phyloP scores from a whole-genome alignment of 1,140 invertebrate genomes.

The Anthonomus grandis region DNA sequence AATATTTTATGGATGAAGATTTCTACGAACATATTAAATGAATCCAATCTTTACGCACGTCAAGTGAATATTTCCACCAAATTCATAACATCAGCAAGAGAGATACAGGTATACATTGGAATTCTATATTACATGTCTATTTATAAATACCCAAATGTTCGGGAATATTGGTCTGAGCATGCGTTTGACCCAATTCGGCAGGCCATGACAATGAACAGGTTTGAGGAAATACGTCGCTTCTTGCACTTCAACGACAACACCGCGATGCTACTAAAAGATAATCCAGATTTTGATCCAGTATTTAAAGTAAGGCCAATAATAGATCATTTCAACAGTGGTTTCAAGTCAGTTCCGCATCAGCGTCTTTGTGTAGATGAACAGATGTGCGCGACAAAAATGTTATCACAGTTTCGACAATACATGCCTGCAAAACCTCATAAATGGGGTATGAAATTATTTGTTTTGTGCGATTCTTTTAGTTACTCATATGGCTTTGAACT shows the following conservation, averaged over 20 bases:
- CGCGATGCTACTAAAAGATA: neutral
- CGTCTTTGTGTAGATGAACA: constrained; percentile 6
- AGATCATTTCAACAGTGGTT: constrained; percentile 1
- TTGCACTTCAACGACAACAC: constrained; percentile 1
- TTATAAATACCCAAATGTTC: constrained; percentile 3
- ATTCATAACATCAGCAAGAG: constrained; percentile 5
- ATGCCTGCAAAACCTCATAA: no score
- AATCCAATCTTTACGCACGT: constrained; percentile 3
- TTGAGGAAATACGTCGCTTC: constrained; percentile 1
- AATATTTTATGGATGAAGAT: constrained; percentile 5
- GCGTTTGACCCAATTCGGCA: constrained; percentile 1
- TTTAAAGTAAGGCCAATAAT: constrained; percentile 3
- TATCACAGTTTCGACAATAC: constrained; percentile 1
- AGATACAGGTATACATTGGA: constrained; percentile 4
- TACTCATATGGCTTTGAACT: neutral
- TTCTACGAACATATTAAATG: neutral
- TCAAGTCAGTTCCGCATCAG: constrained; percentile 2
- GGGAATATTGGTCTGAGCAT: no score
- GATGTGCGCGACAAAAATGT: neutral
- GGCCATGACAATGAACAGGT: neutral
- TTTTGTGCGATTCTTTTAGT: no score
- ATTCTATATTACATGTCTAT: no score
- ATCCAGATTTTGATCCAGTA: constrained; percentile 5
- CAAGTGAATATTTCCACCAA: constrained; percentile 3
- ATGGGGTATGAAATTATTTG: constrained; percentile 6